Percentiles rank a stretch among this genome's conserved stretches.
Conservation (phyloP, 2,113 vertebrate species). For the Zapus hudsonius region DNA sequence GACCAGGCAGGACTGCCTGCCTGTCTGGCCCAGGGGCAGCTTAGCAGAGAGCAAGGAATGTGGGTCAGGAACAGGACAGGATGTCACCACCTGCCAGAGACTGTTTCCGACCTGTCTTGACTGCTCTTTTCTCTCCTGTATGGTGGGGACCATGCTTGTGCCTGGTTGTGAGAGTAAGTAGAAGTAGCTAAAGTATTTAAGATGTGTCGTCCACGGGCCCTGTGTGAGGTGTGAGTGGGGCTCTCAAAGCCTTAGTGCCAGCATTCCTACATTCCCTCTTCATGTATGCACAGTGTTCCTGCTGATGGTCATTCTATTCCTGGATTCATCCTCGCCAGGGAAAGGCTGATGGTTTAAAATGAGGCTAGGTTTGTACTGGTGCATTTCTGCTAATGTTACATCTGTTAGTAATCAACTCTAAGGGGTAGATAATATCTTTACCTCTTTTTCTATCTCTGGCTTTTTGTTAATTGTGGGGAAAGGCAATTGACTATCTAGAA, state of each 20-base stretch:
- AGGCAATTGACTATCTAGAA: not conserved
- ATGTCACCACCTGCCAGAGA: fast-evolving
- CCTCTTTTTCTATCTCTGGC: not conserved
- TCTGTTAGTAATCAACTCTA: not conserved
- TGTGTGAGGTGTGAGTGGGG: fast-evolving
- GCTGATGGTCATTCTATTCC: not conserved
- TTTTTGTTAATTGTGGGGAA: not conserved
- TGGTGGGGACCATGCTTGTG: not conserved
- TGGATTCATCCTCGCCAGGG: not conserved
- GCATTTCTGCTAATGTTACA: not conserved
- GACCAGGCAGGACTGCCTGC: not conserved
- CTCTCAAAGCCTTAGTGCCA: not conserved
- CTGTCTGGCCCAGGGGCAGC: not conserved
- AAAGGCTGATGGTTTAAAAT: not conserved
- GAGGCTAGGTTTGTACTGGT: not conserved
- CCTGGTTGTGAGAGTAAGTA: not conserved
- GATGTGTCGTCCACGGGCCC: fast-evolving
- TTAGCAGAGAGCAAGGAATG: not conserved
- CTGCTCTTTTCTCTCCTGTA: not conserved
- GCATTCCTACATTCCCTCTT: fast-evolving
- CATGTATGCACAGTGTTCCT: fast-evolving
- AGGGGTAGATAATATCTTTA: not conserved
- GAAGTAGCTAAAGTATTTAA: not conserved
- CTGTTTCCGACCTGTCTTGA: not conserved
- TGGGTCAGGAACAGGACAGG: not conserved